These are phyloP conservation scores for human DNA, from an alignment of 2,113 vertebrate genomes.

Conservation along the genomic window GRCh38 chr1:90340001-90340500, in stretches of 20 bases:
- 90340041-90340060: neutral
- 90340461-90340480: constrained; percentile 85
- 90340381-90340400: constrained; percentile 77
- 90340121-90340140: neutral
- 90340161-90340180: neutral
- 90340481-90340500: constrained; percentile 88
- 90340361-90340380: constrained; percentile 73
- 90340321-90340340: constrained; percentile 81
- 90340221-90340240: neutral
- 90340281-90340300: constrained; percentile 55
- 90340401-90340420: constrained; percentile 84
- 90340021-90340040: constrained; percentile 15
- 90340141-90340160: neutral
- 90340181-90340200: neutral
- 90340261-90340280: constrained; percentile 39
- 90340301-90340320: constrained; percentile 69
- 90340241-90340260: constrained; percentile 38
- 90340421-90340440: constrained; percentile 81
- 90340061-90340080: neutral
- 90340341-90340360: constrained; percentile 68
- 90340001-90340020: constrained; percentile 57
- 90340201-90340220: neutral
- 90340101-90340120: neutral
- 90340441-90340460: constrained; percentile 83
- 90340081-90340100: neutral